These are phyloP conservation scores for Cynopterus sphinx DNA, from an alignment of 2,797 vertebrate genomes.

Conservation along the genomic window DNA sequence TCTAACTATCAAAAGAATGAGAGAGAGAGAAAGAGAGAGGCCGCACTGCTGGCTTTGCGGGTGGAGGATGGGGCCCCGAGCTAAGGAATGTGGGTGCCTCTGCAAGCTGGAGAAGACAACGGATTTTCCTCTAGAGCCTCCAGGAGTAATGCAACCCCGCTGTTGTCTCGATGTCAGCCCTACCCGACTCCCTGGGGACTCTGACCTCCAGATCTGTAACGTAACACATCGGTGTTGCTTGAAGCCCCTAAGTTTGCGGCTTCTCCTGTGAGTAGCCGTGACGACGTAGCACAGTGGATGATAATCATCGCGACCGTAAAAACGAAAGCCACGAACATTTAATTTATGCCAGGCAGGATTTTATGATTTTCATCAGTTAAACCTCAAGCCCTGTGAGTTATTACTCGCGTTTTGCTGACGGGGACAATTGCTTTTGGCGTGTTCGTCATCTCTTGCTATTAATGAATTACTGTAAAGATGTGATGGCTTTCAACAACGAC, in stretches of 20 bases:
- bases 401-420: neutral
- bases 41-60: neutral
- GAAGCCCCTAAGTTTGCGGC: neutral
- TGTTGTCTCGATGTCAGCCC: neutral
- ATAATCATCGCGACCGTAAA: too few species aligned
- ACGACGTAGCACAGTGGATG: neutral
- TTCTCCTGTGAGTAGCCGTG: neutral
- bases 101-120: neutral
- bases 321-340: neutral
- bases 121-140: neutral
- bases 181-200: neutral
- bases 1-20: too few species aligned
- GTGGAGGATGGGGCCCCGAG: neutral
- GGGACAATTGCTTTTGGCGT: neutral
- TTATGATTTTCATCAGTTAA: neutral
- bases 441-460: neutral
- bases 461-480: neutral
- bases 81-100: neutral
- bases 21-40: neutral
- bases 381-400: neutral
- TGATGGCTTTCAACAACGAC: neutral
- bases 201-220: neutral
- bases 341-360: neutral
- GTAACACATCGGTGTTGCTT: neutral
- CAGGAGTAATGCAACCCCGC: rapidly evolving